These are phyloP conservation scores for Callosobruchus maculatus DNA, from an alignment of 2,888 invertebrate genomes.

Conservation along the genomic window DNA sequence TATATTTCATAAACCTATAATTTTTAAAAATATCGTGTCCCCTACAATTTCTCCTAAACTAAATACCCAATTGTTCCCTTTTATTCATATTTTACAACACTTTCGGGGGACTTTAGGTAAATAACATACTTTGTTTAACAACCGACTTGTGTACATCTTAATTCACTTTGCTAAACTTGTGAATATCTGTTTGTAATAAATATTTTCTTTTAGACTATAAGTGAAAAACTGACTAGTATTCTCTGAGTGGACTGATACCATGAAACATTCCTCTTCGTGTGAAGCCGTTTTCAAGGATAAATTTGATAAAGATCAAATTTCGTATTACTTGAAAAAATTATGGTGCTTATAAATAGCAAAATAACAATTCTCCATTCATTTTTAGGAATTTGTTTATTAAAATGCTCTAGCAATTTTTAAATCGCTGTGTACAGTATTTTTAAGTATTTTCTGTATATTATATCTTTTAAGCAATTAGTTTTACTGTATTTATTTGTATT, in stretches of 20 bases:
- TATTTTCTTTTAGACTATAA: background rate
- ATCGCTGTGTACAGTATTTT: slow-evolving; percentile 5
- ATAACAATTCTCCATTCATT: slow-evolving; percentile 1
- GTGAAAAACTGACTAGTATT: background rate
- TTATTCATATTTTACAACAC: too few relatives aligned
- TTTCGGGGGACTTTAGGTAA: too few relatives aligned
- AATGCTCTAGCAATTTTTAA: background rate
- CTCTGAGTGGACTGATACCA: background rate
- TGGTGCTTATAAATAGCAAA: slow-evolving; percentile 24
- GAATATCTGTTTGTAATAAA: background rate
- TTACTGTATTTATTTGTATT: background rate
- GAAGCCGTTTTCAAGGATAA: slow-evolving; percentile 26
- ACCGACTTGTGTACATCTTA: too few relatives aligned
- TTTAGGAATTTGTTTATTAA: background rate
- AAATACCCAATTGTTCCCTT: too few relatives aligned
- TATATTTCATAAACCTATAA: too few relatives aligned
- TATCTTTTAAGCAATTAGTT: background rate
- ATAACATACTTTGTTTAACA: too few relatives aligned
- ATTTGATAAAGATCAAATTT: slow-evolving; percentile 33
- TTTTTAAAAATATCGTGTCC: too few relatives aligned
- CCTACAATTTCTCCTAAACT: too few relatives aligned
- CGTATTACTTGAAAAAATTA: slow-evolving; percentile 28
- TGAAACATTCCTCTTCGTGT: slow-evolving; percentile 2
- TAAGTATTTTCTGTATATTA: slow-evolving; percentile 7
- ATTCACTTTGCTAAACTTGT: background rate